Evolutionary conservation across 2,888 invertebrate genomes (phyloP), one percentile per base, ranked within the genome.

Genomic region (Eretmocerus hayati): DNA sequence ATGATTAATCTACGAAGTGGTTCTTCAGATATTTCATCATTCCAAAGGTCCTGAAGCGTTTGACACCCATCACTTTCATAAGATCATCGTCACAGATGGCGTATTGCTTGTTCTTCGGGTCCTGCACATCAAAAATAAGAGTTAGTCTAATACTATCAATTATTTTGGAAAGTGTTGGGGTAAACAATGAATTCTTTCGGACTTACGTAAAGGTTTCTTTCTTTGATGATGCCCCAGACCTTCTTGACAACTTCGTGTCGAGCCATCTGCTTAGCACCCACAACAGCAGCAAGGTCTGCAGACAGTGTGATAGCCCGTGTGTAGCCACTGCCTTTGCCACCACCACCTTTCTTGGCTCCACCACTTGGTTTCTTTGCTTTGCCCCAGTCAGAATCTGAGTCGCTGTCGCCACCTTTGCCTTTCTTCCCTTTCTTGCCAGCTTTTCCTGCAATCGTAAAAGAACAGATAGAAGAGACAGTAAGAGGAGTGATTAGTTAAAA

Each of bases 1-100:
- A n/a, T n/a, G n/a, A n/a, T 75, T 78, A 81, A 63, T 79, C 79
- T 64, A 80, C 75, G 73, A 94, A 93, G 75, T 94, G 95, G 55
- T 84, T 83, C 74, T 92, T 92, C 61, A 96, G 79, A 73, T 90
- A 90, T 72, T 95, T 95, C 87, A 95, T 89, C 95, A 95, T 95
- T 55, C 92, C 94, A 64, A 95, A 95, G 46, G 90, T 90, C 61
- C 90, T 85, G 80, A 96, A 92, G 62, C 92, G 83, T 69, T 92
- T 92, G 2, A 86, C 85, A 32, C 93, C 92, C 69, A 95, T 89
- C 32, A 95, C 87, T 72, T 88, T 90, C 71, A 84, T 76, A 33
- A 95, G 75, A 44, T 92, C 87, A 45, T 89, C 90, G 68, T 95
- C 93, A 73, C 94, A 94, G 62, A 94, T 87, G 58, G 94, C 93